Base-by-base conservation (phyloP, 2,888 invertebrate species). In the Temnothorax unifasciatus region DNA sequence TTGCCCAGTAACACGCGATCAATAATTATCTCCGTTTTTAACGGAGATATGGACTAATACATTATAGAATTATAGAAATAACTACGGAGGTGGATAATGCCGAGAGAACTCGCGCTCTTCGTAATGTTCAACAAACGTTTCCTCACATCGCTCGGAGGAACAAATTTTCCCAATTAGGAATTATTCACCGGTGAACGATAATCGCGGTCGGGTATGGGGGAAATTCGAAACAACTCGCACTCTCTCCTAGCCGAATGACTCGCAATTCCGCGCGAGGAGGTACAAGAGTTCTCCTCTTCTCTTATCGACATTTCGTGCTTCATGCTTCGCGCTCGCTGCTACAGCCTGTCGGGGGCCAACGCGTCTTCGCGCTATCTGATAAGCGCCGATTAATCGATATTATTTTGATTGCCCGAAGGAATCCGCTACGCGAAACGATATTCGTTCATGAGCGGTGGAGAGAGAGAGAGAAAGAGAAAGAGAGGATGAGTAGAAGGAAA, bases 371-470 rank as follows among this genome's bases (percentile, higher is more conserved):
- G 47, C 13, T 59, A 61, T 81, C 79, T 38, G 79, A 79, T 79
- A 79, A 81, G 75, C 47, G 47, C 29, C 82, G 74, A 86, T 88
- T 88, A 88, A 88, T 88, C 86, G 64, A 88, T 86, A 81, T 74
- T 82, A 86, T 88, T 88, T 81, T 85, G 83, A 88, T 86, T 77
- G 84, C 83, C 34, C 79, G 57, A 9, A 82, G 63, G 76, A 81
- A 76, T 71, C 63, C 59, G 59, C 86, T 76, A 66, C 84, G 85
- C 85, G 86, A 77, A 85, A 85, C 79, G 86, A 87, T 84, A 85
- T 89, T 86, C 89, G 87, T 83, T 61, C 61, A 74, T 63, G 69
- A 74, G 76, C 44, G 64, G 47, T 59, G 41, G 52, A 18, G 47
- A n/a, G 44, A 50, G 25, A 8, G 6, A 68, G 84, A 83, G 52